Percentiles rank a stretch among this genome's conserved stretches.
phyloP scores from a whole-genome alignment of 2,113 vertebrate species.

The Smithornis capensis region DNA sequence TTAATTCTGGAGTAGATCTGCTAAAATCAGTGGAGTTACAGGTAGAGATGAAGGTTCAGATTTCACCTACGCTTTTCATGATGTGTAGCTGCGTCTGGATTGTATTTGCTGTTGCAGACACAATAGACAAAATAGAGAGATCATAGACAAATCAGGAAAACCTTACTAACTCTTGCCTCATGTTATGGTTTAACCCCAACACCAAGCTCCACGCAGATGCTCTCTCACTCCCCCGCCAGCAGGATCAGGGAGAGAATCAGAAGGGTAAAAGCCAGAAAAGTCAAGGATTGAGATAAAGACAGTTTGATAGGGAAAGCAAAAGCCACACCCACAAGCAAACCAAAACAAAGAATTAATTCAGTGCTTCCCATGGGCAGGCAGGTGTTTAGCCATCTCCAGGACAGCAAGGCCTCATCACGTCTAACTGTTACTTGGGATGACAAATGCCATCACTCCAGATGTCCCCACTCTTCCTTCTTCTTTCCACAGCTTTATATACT shows the following conservation, averaged over 20 bases:
- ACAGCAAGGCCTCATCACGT: background rate
- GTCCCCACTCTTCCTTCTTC: background rate
- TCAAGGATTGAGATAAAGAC: background rate
- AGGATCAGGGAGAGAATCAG: background rate
- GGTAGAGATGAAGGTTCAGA: background rate
- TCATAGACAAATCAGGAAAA: background rate
- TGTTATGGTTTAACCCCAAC: background rate
- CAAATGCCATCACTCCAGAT: rapidly evolving
- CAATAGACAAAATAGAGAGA: background rate
- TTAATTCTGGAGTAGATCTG: background rate
- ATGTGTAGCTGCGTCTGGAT: background rate
- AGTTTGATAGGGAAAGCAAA: background rate
- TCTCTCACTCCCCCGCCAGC: background rate
- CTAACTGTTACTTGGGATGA: background rate
- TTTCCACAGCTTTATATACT: background rate
- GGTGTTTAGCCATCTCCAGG: background rate
- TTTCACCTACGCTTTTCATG: background rate
- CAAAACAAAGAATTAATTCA: background rate
- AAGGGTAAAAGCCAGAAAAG: background rate
- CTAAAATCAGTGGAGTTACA: background rate
- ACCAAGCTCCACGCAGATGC: background rate
- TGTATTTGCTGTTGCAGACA: background rate
- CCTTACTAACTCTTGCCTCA: background rate
- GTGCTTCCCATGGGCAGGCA: background rate
- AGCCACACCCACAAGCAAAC: background rate